phyloP scores from a whole-genome alignment of 2,113 vertebrate genomes.

The Zosterops pallidus region DNA sequence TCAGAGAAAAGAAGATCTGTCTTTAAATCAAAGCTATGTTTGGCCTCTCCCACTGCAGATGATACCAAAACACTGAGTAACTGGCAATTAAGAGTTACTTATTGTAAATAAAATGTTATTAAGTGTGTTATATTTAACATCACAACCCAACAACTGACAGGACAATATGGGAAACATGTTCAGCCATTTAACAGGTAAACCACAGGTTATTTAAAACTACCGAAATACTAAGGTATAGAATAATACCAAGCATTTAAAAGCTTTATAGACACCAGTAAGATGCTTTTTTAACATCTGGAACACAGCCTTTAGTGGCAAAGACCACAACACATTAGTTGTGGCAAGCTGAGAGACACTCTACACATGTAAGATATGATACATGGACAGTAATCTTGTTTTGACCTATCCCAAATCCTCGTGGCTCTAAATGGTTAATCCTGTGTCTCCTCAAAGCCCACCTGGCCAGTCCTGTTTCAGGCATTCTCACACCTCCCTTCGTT shows the following conservation, averaged over 20 bases:
- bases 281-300: neutral
- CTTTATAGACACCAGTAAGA: neutral
- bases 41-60: neutral
- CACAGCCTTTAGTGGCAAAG: neutral
- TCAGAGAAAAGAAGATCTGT: neutral
- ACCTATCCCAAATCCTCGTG: neutral
- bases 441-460: neutral
- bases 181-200: neutral
- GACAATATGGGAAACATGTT: neutral
- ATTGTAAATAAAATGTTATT: neutral
- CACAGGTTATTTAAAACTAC: neutral
- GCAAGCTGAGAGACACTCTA: neutral
- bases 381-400: neutral
- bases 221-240: neutral
- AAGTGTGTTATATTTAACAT: neutral
- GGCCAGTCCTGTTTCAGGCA: neutral
- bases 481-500: neutral
- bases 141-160: neutral
- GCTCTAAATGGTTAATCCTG: neutral
- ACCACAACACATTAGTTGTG: neutral
- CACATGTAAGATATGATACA: rapidly evolving
- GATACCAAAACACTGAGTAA: neutral
- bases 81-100: neutral
- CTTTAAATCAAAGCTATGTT: neutral
- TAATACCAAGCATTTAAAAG: neutral